Evolutionary conservation across 1,140 invertebrate genomes (phyloP).

Genomic region (Augochlora pura): DNA sequence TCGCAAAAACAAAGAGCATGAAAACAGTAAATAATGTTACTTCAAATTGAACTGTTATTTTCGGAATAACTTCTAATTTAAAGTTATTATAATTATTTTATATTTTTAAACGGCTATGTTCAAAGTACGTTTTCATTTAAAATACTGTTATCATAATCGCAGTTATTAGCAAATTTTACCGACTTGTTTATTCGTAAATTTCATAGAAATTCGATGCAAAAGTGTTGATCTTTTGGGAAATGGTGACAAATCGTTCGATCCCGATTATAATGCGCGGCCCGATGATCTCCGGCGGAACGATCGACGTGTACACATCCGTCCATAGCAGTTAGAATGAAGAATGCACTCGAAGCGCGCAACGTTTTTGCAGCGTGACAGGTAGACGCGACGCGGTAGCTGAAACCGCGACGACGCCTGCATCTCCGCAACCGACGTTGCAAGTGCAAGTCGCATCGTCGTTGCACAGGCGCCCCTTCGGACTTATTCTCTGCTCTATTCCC

Average conservation of each 20-base stretch:
- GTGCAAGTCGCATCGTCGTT: background rate
- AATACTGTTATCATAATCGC: no score
- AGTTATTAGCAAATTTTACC: no score
- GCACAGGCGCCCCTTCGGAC: background rate
- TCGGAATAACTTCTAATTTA: no score
- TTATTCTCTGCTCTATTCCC: background rate
- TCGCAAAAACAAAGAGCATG: no score
- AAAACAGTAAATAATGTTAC: no score
- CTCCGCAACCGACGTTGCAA: background rate
- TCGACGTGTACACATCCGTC: conserved; percentile 60
- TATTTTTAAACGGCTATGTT: no score
- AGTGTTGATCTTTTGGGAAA: no score
- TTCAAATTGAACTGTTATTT: no score
- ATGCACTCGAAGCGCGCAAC: conserved; percentile 5
- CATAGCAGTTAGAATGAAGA: conserved; percentile 51
- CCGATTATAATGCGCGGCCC: background rate
- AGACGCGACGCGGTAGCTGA: background rate
- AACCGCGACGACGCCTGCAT: conserved; percentile 2
- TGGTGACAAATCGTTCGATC: background rate
- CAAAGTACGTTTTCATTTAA: no score
- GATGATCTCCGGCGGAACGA: conserved; percentile 12
- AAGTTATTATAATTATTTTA: no score
- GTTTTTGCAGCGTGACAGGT: background rate
- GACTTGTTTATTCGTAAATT: no score
- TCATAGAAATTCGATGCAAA: no score